Percentiles rank a stretch among this genome's conserved stretches.
phyloP scores from a whole-genome alignment of 2,888 invertebrate genomes.

The Acanthoscelides obtectus region DNA sequence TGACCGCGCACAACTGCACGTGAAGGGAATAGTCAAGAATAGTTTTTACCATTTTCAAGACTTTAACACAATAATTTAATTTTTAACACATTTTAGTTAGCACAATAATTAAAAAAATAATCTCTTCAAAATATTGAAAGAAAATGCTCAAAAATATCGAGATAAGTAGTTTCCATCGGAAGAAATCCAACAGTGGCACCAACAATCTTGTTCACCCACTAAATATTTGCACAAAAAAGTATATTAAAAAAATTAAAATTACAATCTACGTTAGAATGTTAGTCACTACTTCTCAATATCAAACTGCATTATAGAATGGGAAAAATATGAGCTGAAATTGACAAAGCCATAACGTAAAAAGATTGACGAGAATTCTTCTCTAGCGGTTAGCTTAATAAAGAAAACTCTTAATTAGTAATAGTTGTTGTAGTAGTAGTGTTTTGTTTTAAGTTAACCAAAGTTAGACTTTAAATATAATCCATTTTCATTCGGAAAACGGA shows the following conservation, averaged over 20 bases:
- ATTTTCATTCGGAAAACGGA: too few relatives aligned
- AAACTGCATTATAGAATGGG: constrained; percentile 2
- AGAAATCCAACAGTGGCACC: background rate
- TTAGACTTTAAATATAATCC: too few relatives aligned
- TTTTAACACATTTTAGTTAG: constrained; percentile 19
- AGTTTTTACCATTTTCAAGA: too few relatives aligned
- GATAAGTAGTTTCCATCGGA: background rate
- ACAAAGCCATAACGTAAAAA: background rate
- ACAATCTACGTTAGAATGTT: background rate
- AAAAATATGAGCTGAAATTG: background rate
- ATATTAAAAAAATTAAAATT: constrained; percentile 8
- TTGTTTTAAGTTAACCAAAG: too few relatives aligned
- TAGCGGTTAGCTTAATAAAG: too few relatives aligned
- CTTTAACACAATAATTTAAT: constrained; percentile 22
- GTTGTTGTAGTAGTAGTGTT: too few relatives aligned
- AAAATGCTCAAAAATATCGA: constrained; percentile 4
- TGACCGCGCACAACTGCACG: too few relatives aligned
- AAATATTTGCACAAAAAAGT: background rate
- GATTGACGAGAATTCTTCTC: too few relatives aligned
- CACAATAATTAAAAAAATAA: constrained; percentile 25
- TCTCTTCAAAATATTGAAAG: constrained; percentile 21
- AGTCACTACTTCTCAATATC: background rate
- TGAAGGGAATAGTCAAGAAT: too few relatives aligned
- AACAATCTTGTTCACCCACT: background rate
- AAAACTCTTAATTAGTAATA: too few relatives aligned